A percentile compares a stretch with the other conserved stretches of the same genome.
Evolutionary conservation across 2,797 vertebrate species (phyloP).

Genomic region (Sebastiscus albofasciatus): DNA sequence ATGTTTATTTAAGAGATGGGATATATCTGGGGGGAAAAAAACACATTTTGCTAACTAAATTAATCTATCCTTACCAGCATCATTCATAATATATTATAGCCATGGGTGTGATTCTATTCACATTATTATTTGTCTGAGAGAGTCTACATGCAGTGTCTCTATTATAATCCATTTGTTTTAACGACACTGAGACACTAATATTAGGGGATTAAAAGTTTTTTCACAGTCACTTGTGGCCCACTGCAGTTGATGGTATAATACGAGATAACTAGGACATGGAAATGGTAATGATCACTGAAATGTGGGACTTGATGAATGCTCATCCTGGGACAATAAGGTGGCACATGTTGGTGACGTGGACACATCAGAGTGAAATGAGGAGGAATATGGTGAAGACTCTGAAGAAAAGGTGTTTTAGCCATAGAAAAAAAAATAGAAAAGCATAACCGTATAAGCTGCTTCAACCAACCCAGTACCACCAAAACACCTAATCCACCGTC

Average conservation of each 20-base stretch:
- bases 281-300: conserved; percentile 17
- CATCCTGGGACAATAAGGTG: neutral
- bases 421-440: neutral
- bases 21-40: conserved; percentile 30
- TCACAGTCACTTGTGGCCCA: conserved; percentile 10
- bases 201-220: neutral
- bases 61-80: conserved; percentile 32
- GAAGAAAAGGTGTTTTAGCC: conserved; percentile 1
- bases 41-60: conserved; percentile 44
- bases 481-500: neutral
- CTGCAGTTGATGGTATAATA: conserved; percentile 15
- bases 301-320: conserved; percentile 29
- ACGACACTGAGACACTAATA: neutral
- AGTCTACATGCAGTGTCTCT: conserved; percentile 18
- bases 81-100: conserved; percentile 68
- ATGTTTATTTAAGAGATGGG: conserved; percentile 58
- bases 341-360: conserved; percentile 9
- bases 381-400: conserved; percentile 32
- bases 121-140: conserved; percentile 35
- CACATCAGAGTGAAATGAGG: conserved; percentile 26
- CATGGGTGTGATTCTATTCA: conserved; percentile 54
- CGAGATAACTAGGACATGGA: neutral
- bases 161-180: conserved; percentile 18
- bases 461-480: conserved; percentile 19
- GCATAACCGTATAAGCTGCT: neutral